Conservation (phyloP, 2,113 vertebrate species). For the Eubucco bourcierii region DNA sequence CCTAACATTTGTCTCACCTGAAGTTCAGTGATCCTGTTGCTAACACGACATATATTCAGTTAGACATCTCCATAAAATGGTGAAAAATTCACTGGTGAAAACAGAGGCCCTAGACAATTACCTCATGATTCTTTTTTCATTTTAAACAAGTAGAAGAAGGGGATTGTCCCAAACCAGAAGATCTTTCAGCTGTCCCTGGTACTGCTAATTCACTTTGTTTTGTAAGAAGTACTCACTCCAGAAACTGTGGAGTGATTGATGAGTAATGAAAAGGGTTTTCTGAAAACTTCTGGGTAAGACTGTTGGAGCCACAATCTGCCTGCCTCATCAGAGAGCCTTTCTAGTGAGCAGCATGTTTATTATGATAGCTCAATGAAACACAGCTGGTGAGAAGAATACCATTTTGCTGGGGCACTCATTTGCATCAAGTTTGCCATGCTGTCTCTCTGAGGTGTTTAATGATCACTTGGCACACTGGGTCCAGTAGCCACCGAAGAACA, state of each 20-base stretch:
- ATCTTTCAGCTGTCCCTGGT: not conserved
- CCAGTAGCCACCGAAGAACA: not conserved
- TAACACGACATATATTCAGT: not conserved
- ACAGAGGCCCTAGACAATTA: not conserved
- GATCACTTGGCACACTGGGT: not conserved
- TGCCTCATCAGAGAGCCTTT: conserved; percentile 25
- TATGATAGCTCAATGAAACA: not conserved
- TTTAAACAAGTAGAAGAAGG: not conserved
- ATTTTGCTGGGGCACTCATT: not conserved
- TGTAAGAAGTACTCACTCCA: not conserved
- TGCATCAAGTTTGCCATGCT: not conserved
- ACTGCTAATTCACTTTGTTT: not conserved
- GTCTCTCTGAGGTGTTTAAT: not conserved
- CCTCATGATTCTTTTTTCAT: not conserved
- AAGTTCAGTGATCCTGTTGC: not conserved
- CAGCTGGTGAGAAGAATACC: not conserved
- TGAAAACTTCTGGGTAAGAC: conserved; percentile 11
- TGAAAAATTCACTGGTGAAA: not conserved
- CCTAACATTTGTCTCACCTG: not conserved
- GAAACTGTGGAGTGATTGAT: not conserved
- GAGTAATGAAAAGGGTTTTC: conserved; percentile 43
- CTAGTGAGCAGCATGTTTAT: not conserved
- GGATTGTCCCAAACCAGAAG: not conserved
- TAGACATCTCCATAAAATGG: not conserved
- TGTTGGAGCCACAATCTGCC: not conserved